Percentiles rank a stretch among this genome's conserved stretches.
phyloP scores from a whole-genome alignment of 1,140 invertebrate genomes.

The Diachasma alloeum region DNA sequence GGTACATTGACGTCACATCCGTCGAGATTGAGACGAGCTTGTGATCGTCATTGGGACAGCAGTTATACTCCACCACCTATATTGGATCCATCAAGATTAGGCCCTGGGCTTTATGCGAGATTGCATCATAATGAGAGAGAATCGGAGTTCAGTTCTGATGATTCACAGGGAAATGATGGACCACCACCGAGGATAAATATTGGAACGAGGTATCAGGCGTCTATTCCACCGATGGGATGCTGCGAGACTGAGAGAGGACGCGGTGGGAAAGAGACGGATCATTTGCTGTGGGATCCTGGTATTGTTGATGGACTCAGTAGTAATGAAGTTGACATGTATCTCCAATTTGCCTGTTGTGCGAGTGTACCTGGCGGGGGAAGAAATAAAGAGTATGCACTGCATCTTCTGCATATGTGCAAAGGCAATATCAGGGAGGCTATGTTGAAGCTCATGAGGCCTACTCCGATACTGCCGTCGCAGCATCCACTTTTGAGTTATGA shows the following conservation, averaged over 20 bases:
- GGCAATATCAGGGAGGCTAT: constrained; percentile 91
- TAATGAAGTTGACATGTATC: constrained; percentile 85
- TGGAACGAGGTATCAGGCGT: constrained; percentile 87
- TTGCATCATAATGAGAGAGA: constrained; percentile 60
- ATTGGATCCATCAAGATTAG: constrained; percentile 86
- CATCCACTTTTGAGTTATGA: constrained; percentile 79
- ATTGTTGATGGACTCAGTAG: constrained; percentile 75
- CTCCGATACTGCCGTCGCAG: constrained; percentile 75
- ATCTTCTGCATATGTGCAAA: constrained; percentile 84
- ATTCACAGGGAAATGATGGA: constrained; percentile 61
- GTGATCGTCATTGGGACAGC: constrained; percentile 68
- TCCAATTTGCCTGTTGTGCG: constrained; percentile 92
- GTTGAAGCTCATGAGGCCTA: constrained; percentile 79
- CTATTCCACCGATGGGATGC: constrained; percentile 72
- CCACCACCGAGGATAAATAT: constrained; percentile 83
- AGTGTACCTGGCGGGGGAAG: constrained; percentile 89
- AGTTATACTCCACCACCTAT: constrained; percentile 93
- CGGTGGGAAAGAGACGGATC: constrained; percentile 68
- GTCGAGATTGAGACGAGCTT: constrained; percentile 68
- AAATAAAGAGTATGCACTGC: constrained; percentile 94
- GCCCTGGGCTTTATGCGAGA: constrained; percentile 82
- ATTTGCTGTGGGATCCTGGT: constrained; percentile 87
- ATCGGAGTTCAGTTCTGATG: constrained; percentile 60
- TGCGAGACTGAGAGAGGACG: constrained; percentile 61
- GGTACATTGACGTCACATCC: constrained; percentile 62